Conservation (phyloP, 2,888 invertebrate genomes). For the Cremastinae sp. region DNA sequence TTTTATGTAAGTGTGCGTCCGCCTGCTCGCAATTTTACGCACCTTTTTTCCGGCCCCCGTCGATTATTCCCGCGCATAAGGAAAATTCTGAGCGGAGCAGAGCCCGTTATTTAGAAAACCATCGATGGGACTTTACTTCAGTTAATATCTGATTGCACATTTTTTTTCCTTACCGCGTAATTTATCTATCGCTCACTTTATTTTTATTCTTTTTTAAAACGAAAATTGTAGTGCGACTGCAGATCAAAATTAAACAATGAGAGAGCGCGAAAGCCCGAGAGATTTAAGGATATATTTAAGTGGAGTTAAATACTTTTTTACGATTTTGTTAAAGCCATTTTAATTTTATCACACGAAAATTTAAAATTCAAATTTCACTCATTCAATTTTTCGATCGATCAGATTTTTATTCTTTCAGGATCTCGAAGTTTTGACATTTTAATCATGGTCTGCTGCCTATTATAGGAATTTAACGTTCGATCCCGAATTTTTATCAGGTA, state of each 20-base stretch:
- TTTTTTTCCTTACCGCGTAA: neutral
- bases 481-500: neutral
- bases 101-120: conserved; percentile 69
- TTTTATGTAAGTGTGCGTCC: conserved; percentile 40
- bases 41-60: conserved; percentile 42
- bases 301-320: neutral
- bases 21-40: conserved; percentile 27
- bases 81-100: conserved; percentile 53
- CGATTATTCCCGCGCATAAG: conserved; percentile 7
- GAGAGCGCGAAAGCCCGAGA: no score
- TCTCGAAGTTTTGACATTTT: neutral
- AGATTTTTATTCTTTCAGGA: neutral
- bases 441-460: neutral
- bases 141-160: neutral
- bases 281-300: no score
- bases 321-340: conserved; percentile 1
- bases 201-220: neutral
- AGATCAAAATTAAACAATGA: neutral
- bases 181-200: neutral
- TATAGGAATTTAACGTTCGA: neutral
- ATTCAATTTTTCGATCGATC: neutral
- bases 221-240: neutral
- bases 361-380: neutral
- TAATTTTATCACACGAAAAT: neutral
- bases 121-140: conserved; percentile 61